Conservation (phyloP, 2,797 vertebrate species). For the Dendrocincla tyrannina region DNA sequence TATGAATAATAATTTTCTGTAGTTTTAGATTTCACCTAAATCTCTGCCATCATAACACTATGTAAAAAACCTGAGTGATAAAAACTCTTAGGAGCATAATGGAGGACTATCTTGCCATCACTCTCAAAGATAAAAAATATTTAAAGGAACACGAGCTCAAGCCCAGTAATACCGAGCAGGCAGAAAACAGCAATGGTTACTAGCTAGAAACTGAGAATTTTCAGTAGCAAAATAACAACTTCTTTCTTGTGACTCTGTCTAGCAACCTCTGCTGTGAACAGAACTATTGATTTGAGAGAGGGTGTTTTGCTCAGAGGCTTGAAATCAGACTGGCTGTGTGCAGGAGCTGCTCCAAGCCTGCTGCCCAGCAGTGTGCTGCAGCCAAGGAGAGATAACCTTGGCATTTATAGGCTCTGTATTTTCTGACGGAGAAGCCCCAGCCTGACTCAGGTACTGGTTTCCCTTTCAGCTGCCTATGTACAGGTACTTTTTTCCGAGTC, state of each 20-base stretch:
- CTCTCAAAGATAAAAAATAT: background rate
- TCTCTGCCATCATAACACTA: background rate
- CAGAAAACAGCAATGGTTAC: background rate
- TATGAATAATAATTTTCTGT: background rate
- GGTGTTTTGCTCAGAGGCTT: background rate
- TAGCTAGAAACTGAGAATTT: background rate
- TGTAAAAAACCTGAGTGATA: background rate
- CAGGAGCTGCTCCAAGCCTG: background rate
- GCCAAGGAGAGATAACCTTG: background rate
- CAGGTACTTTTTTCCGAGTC: background rate
- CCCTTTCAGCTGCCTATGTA: background rate
- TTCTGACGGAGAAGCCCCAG: background rate
- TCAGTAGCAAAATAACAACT: background rate
- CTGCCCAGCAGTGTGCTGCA: background rate
- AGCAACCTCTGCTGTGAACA: background rate
- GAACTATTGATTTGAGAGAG: conserved; percentile 25
- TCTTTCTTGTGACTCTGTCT: background rate
- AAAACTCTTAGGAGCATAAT: background rate
- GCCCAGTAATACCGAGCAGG: background rate
- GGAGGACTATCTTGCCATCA: background rate
- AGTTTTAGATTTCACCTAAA: background rate
- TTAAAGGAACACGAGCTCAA: background rate
- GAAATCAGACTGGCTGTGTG: background rate
- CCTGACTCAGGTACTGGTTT: background rate
- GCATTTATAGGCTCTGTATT: background rate